Percentiles rank a stretch among this genome's conserved stretches.
phyloP scores from a whole-genome alignment of 30 jellyfish, hydroid and myxozoan species.

The Catostylus mosaicus region DNA sequence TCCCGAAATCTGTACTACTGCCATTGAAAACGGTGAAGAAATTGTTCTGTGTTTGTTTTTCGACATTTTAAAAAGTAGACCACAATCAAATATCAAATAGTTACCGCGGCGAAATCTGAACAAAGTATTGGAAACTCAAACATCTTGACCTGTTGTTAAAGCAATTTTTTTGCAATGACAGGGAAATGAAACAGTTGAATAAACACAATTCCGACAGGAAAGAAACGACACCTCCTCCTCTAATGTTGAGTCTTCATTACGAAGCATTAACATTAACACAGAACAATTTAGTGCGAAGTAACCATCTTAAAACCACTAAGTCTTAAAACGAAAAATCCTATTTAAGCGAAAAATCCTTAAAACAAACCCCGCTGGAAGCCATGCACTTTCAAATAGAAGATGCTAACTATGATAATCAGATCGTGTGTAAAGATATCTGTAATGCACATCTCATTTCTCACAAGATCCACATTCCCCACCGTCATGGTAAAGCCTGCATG shows the following conservation, averaged over 20 bases:
- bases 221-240: constrained; percentile 40
- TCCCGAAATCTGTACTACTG: constrained; percentile 32
- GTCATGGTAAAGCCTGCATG: too few relatives aligned
- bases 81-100: constrained; percentile 30
- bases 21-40: constrained; percentile 29
- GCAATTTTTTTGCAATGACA: constrained; percentile 35
- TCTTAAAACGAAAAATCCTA: too few relatives aligned
- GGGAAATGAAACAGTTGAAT: constrained; percentile 38
- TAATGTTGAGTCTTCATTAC: constrained; percentile 36
- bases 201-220: constrained; percentile 35
- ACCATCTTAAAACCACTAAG: too few relatives aligned
- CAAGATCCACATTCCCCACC: too few relatives aligned
- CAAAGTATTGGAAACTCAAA: constrained; percentile 19
- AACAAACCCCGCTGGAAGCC: too few relatives aligned
- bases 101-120: constrained; percentile 34
- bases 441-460: too few relatives aligned
- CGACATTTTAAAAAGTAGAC: constrained; percentile 19
- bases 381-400: too few relatives aligned
- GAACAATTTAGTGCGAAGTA: constrained; percentile 23
- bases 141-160: constrained; percentile 32
- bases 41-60: constrained; percentile 15
- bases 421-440: too few relatives aligned
- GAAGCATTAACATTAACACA: constrained; percentile 34
- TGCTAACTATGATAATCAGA: too few relatives aligned
- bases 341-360: too few relatives aligned